A percentile compares a stretch with the other conserved stretches of the same genome.
Evolutionary conservation across 2,113 vertebrate genomes (phyloP).

Genomic region (Lonchura striata): DNA sequence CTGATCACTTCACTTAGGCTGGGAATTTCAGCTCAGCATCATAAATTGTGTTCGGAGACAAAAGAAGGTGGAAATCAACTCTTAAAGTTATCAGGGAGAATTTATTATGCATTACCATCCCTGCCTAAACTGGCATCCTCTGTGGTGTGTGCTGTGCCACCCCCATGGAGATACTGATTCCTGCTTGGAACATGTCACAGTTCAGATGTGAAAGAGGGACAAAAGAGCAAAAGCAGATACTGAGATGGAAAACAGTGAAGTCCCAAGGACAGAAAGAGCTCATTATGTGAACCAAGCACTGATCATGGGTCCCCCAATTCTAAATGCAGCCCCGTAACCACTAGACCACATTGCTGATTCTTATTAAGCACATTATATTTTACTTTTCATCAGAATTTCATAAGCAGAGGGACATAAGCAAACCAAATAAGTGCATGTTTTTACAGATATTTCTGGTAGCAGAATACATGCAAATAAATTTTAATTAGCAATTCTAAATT

Average conservation of each 20-base stretch:
- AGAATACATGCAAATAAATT: neutral
- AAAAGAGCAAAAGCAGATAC: neutral
- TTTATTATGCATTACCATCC: neutral
- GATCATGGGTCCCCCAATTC: neutral
- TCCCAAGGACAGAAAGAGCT: neutral
- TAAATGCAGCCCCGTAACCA: neutral
- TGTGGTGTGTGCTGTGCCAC: neutral
- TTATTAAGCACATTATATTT: neutral
- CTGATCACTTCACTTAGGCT: neutral
- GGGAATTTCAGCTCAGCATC: neutral
- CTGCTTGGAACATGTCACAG: neutral
- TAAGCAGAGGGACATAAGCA: neutral
- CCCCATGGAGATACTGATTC: neutral
- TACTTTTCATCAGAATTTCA: constrained; percentile 20
- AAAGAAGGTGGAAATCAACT: neutral
- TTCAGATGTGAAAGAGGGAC: neutral
- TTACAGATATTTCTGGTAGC: neutral
- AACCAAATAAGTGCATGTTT: neutral
- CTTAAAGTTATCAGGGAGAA: neutral
- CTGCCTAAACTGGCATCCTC: neutral
- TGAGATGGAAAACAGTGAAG: neutral
- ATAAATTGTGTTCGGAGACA: neutral
- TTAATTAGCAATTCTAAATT: neutral
- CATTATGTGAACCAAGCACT: neutral
- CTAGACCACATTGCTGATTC: neutral